Evolutionary conservation across 2,797 vertebrate species (phyloP).

Genomic region (Urosaurus nigricauda): DNA sequence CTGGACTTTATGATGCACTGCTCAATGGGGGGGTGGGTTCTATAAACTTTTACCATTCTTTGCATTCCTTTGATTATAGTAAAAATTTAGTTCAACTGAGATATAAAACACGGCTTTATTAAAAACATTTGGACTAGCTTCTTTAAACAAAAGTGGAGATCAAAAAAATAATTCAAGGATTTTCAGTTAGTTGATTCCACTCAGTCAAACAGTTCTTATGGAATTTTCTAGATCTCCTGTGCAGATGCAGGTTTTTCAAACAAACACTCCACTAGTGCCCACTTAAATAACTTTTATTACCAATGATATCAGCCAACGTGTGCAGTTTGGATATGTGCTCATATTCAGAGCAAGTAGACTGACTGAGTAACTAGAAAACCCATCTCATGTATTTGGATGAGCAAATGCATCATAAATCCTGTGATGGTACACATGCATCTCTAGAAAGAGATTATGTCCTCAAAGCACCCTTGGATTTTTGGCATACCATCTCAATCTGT

Average conservation of each 20-base stretch:
- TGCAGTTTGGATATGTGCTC: constrained; percentile 19
- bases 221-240: constrained; percentile 28
- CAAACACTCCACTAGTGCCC: constrained; percentile 39
- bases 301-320: constrained; percentile 48
- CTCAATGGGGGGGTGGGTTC: constrained; percentile 35
- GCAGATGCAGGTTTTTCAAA: constrained; percentile 20
- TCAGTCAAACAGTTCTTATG: neutral
- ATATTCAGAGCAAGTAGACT: no score
- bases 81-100: constrained; percentile 71
- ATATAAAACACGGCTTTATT: constrained; percentile 55
- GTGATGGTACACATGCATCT: neutral
- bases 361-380: neutral
- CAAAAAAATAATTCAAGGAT: neutral
- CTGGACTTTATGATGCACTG: constrained; percentile 45
- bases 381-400: neutral
- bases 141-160: constrained; percentile 41
- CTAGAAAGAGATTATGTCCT: neutral
- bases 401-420: neutral
- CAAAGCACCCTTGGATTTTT: neutral
- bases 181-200: neutral
- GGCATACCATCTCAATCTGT: neutral
- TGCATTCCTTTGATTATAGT: constrained; percentile 72
- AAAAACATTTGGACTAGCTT: constrained; percentile 47
- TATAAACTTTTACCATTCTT: constrained; percentile 68
- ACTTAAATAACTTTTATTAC: constrained; percentile 32